Evolutionary conservation across 2,888 invertebrate species (phyloP), one percentile per base, ranked within the genome.

Genomic region (Protonemura montana): DNA sequence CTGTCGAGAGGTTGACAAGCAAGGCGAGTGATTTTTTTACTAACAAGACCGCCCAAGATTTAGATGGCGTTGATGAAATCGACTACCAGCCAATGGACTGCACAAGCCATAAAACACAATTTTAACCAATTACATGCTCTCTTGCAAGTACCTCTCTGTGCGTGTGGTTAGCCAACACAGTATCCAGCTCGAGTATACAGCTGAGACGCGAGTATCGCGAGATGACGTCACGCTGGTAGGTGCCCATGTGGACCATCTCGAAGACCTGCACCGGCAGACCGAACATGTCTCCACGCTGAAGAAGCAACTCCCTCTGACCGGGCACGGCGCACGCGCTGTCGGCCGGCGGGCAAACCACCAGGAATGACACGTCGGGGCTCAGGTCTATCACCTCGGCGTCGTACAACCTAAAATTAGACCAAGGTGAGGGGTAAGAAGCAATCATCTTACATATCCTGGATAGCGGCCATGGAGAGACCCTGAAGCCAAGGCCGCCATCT

Each of bases 331-430:
- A 99, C 0, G 98, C 98, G 85, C 96, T 95, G 90, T 98, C 98
- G 0, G 96, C 96, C 0, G 98, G 96, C 0, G 99, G 99, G 89
- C 98, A 96, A 84, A 99, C 94, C 90, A 99, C 95, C 2, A 99
- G 93, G 89, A 99, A 96, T 86, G 98, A 97, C 80, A 99, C 97
- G 88, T 98, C 97, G 86, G 94, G 93, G 89, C 96, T 97, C 35
- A 99, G 93, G 91, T 99, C 98, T 88, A 99, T 95, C 76, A 99
- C 97, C 92, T 99, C 99, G 6, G 96, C 94, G 90, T 98, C 98
- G 91, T 98, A 99, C 86, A 99, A 92, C 89, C 98, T 91, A 88
- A 10, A 86, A 87, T 78, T 59, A 85, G 85, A 3, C 6, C 21
- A 13, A 26, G 41, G 26, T 76, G 76, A 25, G n/a, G n/a, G 26